These are phyloP conservation scores for Botia kubotai DNA, from an alignment of 2,797 vertebrate genomes.

Conservation along the genomic window DNA sequence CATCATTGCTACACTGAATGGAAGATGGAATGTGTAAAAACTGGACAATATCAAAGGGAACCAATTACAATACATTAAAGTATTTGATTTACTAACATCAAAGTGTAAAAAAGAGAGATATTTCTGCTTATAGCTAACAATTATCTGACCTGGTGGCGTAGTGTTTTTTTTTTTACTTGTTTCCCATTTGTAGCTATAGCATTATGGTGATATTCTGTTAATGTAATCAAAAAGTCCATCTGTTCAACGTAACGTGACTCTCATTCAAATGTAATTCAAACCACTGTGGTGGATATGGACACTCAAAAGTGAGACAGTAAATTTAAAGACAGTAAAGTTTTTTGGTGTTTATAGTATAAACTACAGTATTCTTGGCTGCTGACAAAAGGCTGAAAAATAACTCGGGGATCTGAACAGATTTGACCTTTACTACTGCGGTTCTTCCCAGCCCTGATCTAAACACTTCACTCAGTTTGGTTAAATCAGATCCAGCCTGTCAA, in stretches of 20 bases:
- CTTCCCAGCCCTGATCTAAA: slow-evolving; percentile 32
- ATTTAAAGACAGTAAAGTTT: no score
- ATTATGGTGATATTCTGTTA: slow-evolving; percentile 28
- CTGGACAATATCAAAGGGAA: slow-evolving; percentile 50
- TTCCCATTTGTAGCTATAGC: slow-evolving; percentile 23
- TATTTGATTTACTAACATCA: slow-evolving; percentile 54
- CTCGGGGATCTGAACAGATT: slow-evolving; percentile 17
- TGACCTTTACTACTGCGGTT: slow-evolving; percentile 31
- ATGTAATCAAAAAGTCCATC: slow-evolving; percentile 29
- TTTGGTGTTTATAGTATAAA: neutral
- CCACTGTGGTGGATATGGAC: neutral
- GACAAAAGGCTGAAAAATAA: neutral
- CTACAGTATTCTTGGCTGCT: no score
- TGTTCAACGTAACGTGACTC: neutral
- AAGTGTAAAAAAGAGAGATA: slow-evolving; percentile 29
- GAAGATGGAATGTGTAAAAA: slow-evolving; percentile 45
- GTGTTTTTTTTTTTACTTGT: neutral
- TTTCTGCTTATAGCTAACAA: neutral
- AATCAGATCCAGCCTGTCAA: slow-evolving; percentile 37
- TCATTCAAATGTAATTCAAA: neutral
- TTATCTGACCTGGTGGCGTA: slow-evolving; percentile 34
- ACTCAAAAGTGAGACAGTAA: neutral
- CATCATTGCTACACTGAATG: slow-evolving; percentile 33
- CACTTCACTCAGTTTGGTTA: slow-evolving; percentile 43
- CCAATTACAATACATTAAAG: slow-evolving; percentile 45